phyloP scores from a whole-genome alignment of 2,888 invertebrate species.

The Eristalis intricaria region DNA sequence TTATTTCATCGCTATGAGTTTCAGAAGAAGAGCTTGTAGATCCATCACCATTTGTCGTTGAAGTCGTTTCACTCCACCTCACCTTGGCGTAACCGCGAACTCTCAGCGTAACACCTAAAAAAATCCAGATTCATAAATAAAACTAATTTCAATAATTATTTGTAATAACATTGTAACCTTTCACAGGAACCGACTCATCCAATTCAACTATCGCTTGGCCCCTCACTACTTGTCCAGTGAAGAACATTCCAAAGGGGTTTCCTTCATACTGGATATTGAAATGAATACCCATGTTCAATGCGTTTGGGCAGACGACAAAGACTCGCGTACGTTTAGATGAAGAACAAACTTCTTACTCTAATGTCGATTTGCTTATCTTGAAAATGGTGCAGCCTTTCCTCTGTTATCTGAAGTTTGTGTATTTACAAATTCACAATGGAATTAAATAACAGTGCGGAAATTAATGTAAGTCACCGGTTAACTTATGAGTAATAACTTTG shows the following conservation, averaged over 20 bases:
- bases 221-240: constrained; percentile 77
- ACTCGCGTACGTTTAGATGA: background rate
- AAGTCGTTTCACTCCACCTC: constrained; percentile 23
- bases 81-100: constrained; percentile 48
- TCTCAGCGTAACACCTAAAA: constrained; percentile 29
- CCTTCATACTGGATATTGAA: constrained; percentile 78
- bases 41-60: constrained; percentile 3
- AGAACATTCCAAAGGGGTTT: constrained; percentile 77
- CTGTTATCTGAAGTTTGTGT: too few relatives aligned
- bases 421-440: too few relatives aligned
- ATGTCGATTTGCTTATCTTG: background rate
- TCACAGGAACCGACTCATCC: constrained; percentile 69
- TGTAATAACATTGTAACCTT: constrained; percentile 60
- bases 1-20: constrained; percentile 29
- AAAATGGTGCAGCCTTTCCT: background rate
- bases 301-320: background rate
- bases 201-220: constrained; percentile 69
- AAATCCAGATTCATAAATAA: background rate
- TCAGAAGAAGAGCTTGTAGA: background rate
- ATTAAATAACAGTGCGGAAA: too few relatives aligned
- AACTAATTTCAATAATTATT: too few relatives aligned
- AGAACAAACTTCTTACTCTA: background rate
- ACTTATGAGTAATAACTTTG: too few relatives aligned
- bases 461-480: too few relatives aligned
- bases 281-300: constrained; percentile 73